A percentile compares a stretch with the other conserved stretches of the same genome.
phyloP scores from a whole-genome alignment of 2,113 vertebrate species.

The Zosterops hypoxanthus region DNA sequence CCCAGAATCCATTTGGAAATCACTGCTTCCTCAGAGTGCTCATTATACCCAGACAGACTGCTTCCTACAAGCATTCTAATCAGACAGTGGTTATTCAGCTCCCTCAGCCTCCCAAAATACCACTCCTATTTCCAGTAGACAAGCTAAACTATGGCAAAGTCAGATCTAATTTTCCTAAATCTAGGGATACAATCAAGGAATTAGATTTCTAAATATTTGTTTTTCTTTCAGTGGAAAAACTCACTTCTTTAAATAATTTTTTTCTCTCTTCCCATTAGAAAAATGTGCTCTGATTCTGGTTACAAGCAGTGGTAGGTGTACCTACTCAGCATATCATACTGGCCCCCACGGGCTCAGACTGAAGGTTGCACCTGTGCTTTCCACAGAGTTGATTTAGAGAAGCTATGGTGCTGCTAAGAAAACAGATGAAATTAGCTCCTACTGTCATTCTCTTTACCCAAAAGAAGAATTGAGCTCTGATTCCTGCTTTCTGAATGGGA shows the following conservation, averaged over 20 bases:
- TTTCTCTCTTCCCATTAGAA: neutral
- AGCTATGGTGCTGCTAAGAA: neutral
- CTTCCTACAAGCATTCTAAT: neutral
- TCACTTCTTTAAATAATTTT: neutral
- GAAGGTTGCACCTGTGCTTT: neutral
- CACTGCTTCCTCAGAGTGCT: neutral
- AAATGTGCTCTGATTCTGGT: neutral
- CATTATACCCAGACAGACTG: neutral
- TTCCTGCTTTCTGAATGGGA: slow-evolving; percentile 42
- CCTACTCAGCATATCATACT: neutral
- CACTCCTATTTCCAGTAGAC: neutral
- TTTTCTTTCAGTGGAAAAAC: neutral
- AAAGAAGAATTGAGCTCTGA: slow-evolving; percentile 9
- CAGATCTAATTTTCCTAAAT: neutral
- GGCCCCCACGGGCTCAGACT: neutral
- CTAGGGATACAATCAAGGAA: neutral
- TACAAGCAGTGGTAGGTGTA: neutral
- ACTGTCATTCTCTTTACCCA: neutral
- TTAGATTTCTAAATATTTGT: neutral
- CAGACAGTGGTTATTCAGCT: neutral
- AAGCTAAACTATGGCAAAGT: neutral
- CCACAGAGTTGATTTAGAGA: neutral
- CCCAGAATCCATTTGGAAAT: slow-evolving; percentile 14
- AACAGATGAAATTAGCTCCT: neutral
- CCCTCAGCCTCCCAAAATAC: neutral